Conservation (phyloP, 2,888 invertebrate species). For the Bellardia pandia region DNA sequence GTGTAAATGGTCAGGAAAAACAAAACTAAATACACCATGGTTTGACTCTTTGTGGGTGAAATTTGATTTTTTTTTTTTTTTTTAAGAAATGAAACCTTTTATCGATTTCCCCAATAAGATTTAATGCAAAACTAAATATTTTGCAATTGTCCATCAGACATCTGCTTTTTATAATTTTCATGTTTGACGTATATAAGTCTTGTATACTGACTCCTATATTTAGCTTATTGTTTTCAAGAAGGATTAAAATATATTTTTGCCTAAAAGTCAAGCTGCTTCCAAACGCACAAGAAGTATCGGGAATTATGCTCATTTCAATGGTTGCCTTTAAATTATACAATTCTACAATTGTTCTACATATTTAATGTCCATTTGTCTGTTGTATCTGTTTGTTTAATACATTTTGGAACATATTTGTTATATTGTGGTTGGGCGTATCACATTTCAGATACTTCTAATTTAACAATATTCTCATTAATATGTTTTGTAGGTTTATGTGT, state of each 20-base stretch:
- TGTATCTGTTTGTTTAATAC: slow-evolving; percentile 37
- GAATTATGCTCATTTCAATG: slow-evolving; percentile 55
- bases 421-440: slow-evolving; percentile 79
- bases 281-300: slow-evolving; percentile 37
- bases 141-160: slow-evolving; percentile 67
- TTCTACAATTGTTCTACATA: slow-evolving; percentile 46
- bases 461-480: slow-evolving; percentile 84
- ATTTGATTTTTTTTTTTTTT: slow-evolving; percentile 35
- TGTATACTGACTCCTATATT: slow-evolving; percentile 31
- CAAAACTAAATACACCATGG: slow-evolving; percentile 39
- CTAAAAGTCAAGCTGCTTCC: slow-evolving; percentile 61
- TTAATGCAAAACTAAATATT: slow-evolving; percentile 62
- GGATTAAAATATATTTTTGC: slow-evolving; percentile 62
- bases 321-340: slow-evolving; percentile 56
- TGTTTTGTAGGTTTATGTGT: slow-evolving; percentile 50
- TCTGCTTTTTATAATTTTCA: slow-evolving; percentile 51
- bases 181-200: slow-evolving; percentile 36
- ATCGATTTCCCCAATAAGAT: slow-evolving; percentile 22
- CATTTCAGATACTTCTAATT: slow-evolving; percentile 83
- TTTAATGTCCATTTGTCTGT: slow-evolving; percentile 43
- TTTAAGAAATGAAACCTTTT: slow-evolving; percentile 59
- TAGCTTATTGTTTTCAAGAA: slow-evolving; percentile 63
- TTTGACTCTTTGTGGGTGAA: slow-evolving; percentile 69
- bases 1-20: slow-evolving; percentile 59
- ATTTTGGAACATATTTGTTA: slow-evolving; percentile 56